phyloP scores from a whole-genome alignment of 2,113 vertebrate species.

The Mormoops blainvillei region DNA sequence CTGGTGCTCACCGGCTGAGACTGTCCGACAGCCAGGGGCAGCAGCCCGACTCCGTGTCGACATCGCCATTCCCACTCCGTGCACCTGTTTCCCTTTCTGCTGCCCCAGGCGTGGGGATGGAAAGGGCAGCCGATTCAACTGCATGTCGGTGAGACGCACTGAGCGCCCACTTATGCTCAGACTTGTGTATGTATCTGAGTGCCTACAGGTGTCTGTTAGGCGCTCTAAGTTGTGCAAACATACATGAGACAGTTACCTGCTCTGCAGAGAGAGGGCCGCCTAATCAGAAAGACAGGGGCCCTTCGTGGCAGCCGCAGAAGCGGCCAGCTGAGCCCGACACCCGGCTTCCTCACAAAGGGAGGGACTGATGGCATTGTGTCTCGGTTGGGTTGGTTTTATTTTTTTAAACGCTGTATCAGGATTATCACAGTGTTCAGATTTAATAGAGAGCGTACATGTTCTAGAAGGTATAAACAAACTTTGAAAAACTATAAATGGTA shows the following conservation, averaged over 20 bases:
- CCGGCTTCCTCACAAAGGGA: slow-evolving; percentile 83
- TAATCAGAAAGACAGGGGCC: background rate
- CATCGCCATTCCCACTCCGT: background rate
- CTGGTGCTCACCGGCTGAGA: background rate
- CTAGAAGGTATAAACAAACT: slow-evolving; percentile 67
- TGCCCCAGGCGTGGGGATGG: background rate
- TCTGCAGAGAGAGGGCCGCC: background rate
- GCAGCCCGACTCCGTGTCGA: background rate
- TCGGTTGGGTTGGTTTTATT: slow-evolving; percentile 32
- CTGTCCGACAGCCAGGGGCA: background rate
- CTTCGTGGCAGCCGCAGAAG: background rate
- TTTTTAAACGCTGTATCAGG: slow-evolving; percentile 70
- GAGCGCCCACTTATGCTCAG: background rate
- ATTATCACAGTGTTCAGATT: slow-evolving; percentile 81
- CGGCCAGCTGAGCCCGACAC: background rate
- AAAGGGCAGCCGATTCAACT: background rate
- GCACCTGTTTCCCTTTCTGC: background rate
- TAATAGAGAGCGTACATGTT: slow-evolving; percentile 82
- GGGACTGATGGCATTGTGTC: slow-evolving; percentile 85
- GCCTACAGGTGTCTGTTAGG: background rate
- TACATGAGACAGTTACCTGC: background rate
- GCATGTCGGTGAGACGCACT: background rate
- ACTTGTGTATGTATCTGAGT: background rate
- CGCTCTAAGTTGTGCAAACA: background rate
- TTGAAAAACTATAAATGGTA: slow-evolving; percentile 78